A percentile compares a stretch with the other conserved stretches of the same genome.
Conservation (phyloP, 2,888 invertebrate species). For the Corythucha ciliata region DNA sequence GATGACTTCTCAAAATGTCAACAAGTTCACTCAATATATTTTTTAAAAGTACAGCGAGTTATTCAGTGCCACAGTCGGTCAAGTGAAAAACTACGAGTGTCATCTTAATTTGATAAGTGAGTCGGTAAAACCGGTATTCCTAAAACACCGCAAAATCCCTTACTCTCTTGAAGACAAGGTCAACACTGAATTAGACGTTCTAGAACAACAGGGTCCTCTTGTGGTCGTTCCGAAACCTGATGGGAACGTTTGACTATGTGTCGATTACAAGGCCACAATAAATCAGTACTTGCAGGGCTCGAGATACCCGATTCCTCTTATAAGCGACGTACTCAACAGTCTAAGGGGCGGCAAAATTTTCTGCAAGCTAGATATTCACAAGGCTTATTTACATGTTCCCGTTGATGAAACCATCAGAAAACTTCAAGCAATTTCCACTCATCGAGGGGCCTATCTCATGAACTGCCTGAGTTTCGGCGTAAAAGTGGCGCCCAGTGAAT, state of each 20-base stretch:
- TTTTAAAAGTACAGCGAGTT: neutral
- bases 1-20: too few species aligned
- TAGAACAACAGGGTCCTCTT: slow-evolving; percentile 13
- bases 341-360: slow-evolving; percentile 24
- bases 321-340: slow-evolving; percentile 25
- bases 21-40: too few species aligned
- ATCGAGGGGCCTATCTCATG: slow-evolving; percentile 18
- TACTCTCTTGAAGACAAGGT: slow-evolving; percentile 20
- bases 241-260: slow-evolving; percentile 29
- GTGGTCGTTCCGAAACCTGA: slow-evolving; percentile 1
- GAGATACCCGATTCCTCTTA: slow-evolving; percentile 30
- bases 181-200: slow-evolving; percentile 20
- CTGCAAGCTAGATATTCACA: slow-evolving; percentile 29
- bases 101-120: neutral
- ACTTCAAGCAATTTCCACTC: slow-evolving; percentile 22
- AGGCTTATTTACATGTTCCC: slow-evolving; percentile 29
- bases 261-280: neutral
- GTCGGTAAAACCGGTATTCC: neutral
- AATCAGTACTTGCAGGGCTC: slow-evolving; percentile 32
- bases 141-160: slow-evolving; percentile 14
- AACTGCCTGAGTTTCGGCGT: slow-evolving; percentile 5
- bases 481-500: slow-evolving; percentile 10
- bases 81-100: neutral
- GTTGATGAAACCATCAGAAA: slow-evolving; percentile 23
- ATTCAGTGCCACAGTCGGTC: neutral